Evolutionary conservation across 2,888 invertebrate genomes (phyloP).

Genomic region (Eustalomyia histrio): DNA sequence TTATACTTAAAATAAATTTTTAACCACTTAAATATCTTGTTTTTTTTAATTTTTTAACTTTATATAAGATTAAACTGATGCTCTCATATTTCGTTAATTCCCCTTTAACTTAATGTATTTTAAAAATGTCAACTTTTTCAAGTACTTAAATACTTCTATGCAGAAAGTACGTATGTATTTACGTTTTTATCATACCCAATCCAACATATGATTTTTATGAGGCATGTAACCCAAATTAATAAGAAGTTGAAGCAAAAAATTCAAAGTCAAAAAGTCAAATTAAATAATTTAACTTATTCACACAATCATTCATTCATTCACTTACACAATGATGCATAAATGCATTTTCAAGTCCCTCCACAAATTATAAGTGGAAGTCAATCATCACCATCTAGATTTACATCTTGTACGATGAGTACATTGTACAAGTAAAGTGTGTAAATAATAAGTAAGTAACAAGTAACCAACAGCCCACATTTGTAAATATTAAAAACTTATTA

Average conservation of each 20-base stretch:
- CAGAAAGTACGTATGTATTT: neutral
- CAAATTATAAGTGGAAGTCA: constrained; percentile 58
- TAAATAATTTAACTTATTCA: constrained; percentile 54
- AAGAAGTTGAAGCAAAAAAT: constrained; percentile 14
- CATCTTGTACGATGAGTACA: constrained; percentile 17
- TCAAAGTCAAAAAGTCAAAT: constrained; percentile 58
- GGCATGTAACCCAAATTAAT: constrained; percentile 50
- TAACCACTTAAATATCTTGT: too few species aligned
- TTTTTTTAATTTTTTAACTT: too few species aligned
- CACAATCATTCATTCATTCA: constrained; percentile 20
- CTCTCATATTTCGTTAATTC: too few species aligned
- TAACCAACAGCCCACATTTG: constrained; percentile 49
- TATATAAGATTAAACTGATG: too few species aligned
- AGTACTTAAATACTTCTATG: too few species aligned
- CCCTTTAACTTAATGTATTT: too few species aligned
- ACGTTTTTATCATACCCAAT: constrained; percentile 16
- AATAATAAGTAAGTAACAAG: constrained; percentile 49
- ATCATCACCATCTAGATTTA: constrained; percentile 54
- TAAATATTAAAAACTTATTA: constrained; percentile 21
- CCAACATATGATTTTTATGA: constrained; percentile 39
- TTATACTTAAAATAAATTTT: too few species aligned
- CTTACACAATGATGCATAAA: constrained; percentile 21
- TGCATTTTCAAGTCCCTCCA: constrained; percentile 49
- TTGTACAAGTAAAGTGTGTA: constrained; percentile 27
- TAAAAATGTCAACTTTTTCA: too few species aligned